Base-by-base conservation (phyloP, 2,888 invertebrate genomes). In the Campopleginae sp. region DNA sequence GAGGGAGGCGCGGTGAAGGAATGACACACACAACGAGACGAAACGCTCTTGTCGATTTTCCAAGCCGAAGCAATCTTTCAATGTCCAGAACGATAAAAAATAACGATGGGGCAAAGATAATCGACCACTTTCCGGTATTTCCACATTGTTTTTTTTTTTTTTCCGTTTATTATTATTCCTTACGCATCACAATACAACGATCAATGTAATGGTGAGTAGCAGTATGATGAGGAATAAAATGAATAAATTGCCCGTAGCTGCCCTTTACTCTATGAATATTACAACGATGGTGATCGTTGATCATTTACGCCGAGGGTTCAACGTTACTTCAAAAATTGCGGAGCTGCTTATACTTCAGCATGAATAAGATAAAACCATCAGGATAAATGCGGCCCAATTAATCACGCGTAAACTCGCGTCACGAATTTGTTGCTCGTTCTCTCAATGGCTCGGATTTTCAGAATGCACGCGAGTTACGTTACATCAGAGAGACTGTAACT, bases 41-140 rank as follows among this genome's bases (percentile, higher is more conserved):
- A 68, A 77, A 77, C 19, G n/a, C 44, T 23, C 7, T 77, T 68
- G 74, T 82, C 82, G 74, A 66, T 74, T 82, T 58, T 51, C 33
- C 23, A 54, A 44, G 19, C 33, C n/a, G 31, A n/a, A 38, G 33
- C 72, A 72, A 78, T 82, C 78, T 68, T 48, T 78, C 78, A 78
- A 72, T 63, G 71, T 72, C 72, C 63, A 80, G 31, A 48, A 42
- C 27, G 48, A 51, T 42, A 80, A n/a, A 42, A 61, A 14, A 33
- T 48, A 38, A 42, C 23, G 12, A 54, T 12, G 7, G 19, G 8
- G 17, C 8, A 51, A 48, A 46, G 63, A 80, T 78, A 65, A 71
- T 31, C 19, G 10, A n/a, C 48, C 12, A 23, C 72, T 58, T 80
- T 72, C 8, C 44, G 27, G 14, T 63, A 72, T 6, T 65, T 5